phyloP scores from a whole-genome alignment of 1,140 invertebrate species.

The Maniola jurtina region DNA sequence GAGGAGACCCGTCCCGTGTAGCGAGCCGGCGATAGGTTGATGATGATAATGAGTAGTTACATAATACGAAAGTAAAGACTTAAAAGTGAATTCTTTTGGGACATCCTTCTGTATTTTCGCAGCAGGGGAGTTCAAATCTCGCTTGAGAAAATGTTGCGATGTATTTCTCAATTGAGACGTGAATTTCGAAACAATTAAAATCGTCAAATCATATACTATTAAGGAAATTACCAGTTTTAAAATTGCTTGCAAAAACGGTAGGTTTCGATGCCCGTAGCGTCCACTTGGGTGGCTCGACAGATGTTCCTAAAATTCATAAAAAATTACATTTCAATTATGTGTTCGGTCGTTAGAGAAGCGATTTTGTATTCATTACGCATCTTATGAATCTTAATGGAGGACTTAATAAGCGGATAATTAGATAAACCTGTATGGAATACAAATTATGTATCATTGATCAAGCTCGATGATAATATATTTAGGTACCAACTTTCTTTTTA shows the following conservation, averaged over 20 bases:
- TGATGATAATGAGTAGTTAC: too few relatives aligned
- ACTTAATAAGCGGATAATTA: conserved; percentile 34
- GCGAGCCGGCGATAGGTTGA: too few relatives aligned
- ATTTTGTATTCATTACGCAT: conserved; percentile 46
- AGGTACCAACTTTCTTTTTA: too few relatives aligned
- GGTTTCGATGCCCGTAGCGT: conserved; percentile 16
- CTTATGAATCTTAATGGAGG: conserved; percentile 60
- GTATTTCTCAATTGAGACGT: conserved; percentile 24
- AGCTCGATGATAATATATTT: not conserved
- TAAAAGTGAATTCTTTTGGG: too few relatives aligned
- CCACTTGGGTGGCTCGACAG: conserved; percentile 60
- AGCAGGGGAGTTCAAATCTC: too few relatives aligned
- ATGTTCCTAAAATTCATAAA: conserved; percentile 51
- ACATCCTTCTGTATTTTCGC: too few relatives aligned
- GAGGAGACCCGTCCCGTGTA: too few relatives aligned
- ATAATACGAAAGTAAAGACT: too few relatives aligned
- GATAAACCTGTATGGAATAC: conserved; percentile 6
- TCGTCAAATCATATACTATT: conserved; percentile 34
- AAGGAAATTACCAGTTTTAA: conserved; percentile 34
- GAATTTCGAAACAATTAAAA: conserved; percentile 32
- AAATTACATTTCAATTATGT: conserved; percentile 58
- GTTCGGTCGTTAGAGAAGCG: conserved; percentile 44
- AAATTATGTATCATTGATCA: conserved; percentile 1
- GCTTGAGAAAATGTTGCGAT: too few relatives aligned
- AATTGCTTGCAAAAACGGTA: conserved; percentile 32